Base-by-base conservation (phyloP, 2,888 invertebrate genomes). In the Nyleta sp. region DNA sequence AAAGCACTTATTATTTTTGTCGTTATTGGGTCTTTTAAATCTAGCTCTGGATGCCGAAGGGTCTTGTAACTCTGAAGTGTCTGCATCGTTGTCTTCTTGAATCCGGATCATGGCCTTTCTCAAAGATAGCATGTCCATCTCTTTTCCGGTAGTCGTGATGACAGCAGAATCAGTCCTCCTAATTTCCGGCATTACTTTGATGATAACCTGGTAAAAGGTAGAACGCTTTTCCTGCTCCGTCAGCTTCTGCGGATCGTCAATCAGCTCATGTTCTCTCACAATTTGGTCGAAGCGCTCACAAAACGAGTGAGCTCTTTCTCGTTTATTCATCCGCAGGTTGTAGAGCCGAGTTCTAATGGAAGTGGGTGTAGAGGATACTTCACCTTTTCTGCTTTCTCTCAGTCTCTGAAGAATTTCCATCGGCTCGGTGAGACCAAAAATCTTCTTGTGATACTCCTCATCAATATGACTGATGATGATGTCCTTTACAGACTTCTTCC, bases 401-500 rank as follows among this genome's bases (percentile, higher is more conserved):
- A 81, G 38, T n/a, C 44, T 72, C 11, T 57, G 11, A 0, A 81
- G 22, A 4, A 76, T 67, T 31, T 73, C 67, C 42, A 70, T 73
- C 5, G 73, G 80, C 11, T 81, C 80, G 35, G 62, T 72, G 52
- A 80, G 11, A 4, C 75, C 78, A 28, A 80, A 28, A n/a, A 80
- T 80, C 20, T 72, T 78, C 13, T 71, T 80, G 20, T 64, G 81
- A 55, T 74, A 75, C 0, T 75, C 74, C 52, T 81, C 67, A 53
- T 80, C 74, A 5, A 77, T 77, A 10, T 70, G 77, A 11, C 24
- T 55, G 10, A 64, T 62, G 1, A 71, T 78, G 2, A 80, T 81
- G 15, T 78, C 81, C 52, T 80, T 80, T 0, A 80, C 81, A 1
- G 75, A 75, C 42, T 80, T 80, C 35, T 81, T 81, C 5, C 78